Conservation (phyloP, 2,797 vertebrate species). For the Amphiprion clarkii region DNA sequence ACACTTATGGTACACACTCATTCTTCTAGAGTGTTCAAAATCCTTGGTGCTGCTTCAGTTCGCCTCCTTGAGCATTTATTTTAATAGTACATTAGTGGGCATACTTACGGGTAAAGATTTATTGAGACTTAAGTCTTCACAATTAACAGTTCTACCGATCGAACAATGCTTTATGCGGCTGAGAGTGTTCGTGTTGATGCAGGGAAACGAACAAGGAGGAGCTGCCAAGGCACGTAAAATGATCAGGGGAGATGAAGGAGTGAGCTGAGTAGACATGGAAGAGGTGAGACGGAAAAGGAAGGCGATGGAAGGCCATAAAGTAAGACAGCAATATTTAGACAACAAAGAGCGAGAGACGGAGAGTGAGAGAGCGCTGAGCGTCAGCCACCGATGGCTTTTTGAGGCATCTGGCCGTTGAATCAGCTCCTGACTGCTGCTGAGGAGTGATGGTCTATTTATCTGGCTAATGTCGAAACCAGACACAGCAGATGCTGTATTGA, state of each 20-base stretch:
- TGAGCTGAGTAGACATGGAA: conserved; percentile 32
- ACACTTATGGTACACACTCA: background rate
- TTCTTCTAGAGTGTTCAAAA: conserved; percentile 24
- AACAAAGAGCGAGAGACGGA: conserved; percentile 13
- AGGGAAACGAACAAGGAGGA: conserved; percentile 27
- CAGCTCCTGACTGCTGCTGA: conserved; percentile 45
- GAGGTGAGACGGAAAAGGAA: conserved; percentile 40
- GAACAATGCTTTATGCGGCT: conserved; percentile 63
- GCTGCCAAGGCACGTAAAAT: conserved; percentile 58
- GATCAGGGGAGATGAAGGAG: conserved; percentile 40
- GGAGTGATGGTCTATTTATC: conserved; percentile 65
- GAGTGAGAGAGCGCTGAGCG: conserved; percentile 17
- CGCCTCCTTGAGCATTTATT: conserved; percentile 32
- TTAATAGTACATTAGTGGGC: conserved; percentile 57
- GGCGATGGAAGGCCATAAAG: conserved; percentile 9
- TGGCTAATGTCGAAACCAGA: conserved; percentile 72
- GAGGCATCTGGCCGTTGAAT: conserved; percentile 68
- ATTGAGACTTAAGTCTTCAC: conserved; percentile 42
- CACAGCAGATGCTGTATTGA: conserved; percentile 62
- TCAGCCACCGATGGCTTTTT: conserved; percentile 43
- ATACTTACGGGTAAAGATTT: conserved; percentile 53
- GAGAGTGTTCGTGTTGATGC: conserved; percentile 55
- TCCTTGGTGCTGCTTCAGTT: conserved; percentile 12
- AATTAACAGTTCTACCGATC: conserved; percentile 58
- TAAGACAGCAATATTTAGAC: conserved; percentile 45